These are phyloP conservation scores for Bellardia pandia DNA, from an alignment of 2,888 invertebrate species.

Conservation along the genomic window DNA sequence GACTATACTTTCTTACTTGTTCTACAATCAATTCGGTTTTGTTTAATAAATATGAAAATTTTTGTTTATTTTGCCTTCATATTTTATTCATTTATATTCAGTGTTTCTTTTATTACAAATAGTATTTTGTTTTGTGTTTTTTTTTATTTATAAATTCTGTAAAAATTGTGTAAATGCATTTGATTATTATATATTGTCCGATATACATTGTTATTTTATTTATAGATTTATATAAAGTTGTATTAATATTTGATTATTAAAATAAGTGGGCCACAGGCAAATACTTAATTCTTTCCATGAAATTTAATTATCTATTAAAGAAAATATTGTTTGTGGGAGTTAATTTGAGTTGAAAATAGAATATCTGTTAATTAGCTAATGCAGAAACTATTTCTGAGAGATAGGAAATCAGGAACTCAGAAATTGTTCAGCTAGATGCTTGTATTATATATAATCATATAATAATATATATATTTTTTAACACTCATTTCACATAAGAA, in stretches of 20 bases:
- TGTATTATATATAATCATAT: no score
- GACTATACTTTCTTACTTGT: no score
- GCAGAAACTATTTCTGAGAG: no score
- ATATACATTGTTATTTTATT: slow-evolving; percentile 76
- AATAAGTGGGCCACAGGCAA: slow-evolving; percentile 2
- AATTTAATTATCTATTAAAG: background rate
- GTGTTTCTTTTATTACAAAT: slow-evolving; percentile 59
- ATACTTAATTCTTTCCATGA: background rate
- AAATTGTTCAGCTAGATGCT: no score
- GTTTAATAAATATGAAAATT: background rate
- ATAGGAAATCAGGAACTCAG: no score
- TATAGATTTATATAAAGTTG: slow-evolving; percentile 40
- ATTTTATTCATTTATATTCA: slow-evolving; percentile 30
- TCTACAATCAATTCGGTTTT: background rate
- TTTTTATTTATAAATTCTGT: slow-evolving; percentile 78
- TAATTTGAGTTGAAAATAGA: no score
- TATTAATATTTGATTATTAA: slow-evolving; percentile 16
- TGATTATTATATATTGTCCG: slow-evolving; percentile 81
- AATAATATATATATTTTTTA: no score
- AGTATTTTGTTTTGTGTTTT: slow-evolving; percentile 19
- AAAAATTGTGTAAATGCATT: slow-evolving; percentile 78
- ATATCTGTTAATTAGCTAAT: no score
- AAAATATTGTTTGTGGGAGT: background rate
- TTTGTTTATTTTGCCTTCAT: slow-evolving; percentile 43
- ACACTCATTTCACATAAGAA: no score